Conservation (phyloP, 2,113 vertebrate genomes). For the Andinoacara biseriatus region DNA sequence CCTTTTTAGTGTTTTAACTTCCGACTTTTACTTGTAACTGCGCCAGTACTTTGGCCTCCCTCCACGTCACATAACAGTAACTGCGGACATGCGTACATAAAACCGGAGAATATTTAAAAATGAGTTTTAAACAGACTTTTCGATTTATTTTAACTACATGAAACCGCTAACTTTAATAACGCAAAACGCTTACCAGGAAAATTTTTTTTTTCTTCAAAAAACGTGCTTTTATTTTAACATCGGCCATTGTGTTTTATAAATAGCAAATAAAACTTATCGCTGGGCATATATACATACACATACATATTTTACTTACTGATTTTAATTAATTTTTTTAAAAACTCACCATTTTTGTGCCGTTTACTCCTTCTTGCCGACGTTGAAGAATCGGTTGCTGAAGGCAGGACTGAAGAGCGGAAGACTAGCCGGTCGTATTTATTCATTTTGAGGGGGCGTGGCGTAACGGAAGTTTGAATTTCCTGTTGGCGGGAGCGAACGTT, state of each 20-base stretch:
- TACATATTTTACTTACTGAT: too few relatives aligned
- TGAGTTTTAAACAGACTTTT: not conserved
- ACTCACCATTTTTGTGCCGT: slow-evolving; percentile 65
- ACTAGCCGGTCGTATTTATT: slow-evolving; percentile 3
- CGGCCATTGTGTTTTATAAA: not conserved
- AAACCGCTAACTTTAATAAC: too few relatives aligned
- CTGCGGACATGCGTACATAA: not conserved
- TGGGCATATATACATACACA: too few relatives aligned
- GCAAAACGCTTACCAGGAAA: too few relatives aligned
- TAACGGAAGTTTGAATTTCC: not conserved
- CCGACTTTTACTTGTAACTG: not conserved
- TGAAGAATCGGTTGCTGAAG: slow-evolving; percentile 65
- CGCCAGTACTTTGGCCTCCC: not conserved
- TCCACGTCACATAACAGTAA: not conserved
- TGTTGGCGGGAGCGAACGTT: slow-evolving; percentile 47
- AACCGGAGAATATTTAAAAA: rapidly evolving
- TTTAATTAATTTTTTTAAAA: too few relatives aligned
- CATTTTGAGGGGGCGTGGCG: not conserved
- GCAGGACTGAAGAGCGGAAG: not conserved
- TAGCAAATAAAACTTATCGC: not conserved
- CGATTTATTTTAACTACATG: too few relatives aligned
- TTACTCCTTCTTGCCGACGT: slow-evolving; percentile 62
- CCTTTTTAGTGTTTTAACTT: not conserved
- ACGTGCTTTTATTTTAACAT: not conserved
- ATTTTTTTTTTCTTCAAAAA: too few relatives aligned